Evolutionary conservation across 2,113 vertebrate species (phyloP).

Genomic region (Lycocorax pyrrhopterus): DNA sequence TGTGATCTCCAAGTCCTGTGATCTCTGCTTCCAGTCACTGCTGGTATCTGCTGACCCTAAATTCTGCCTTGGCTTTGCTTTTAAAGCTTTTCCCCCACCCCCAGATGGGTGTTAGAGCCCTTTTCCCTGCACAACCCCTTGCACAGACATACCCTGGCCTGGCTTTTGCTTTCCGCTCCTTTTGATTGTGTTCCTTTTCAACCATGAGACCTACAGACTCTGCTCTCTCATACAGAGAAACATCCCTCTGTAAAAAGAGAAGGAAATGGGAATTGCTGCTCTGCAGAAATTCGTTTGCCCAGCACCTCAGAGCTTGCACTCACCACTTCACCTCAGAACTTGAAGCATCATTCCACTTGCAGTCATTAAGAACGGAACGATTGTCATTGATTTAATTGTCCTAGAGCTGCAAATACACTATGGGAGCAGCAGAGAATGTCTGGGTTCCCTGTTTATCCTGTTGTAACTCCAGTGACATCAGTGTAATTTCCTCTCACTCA

Average conservation of each 20-base stretch:
- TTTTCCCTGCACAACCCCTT: not conserved
- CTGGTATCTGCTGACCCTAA: not conserved
- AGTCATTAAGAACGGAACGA: not conserved
- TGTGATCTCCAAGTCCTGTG: not conserved
- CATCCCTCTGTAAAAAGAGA: not conserved
- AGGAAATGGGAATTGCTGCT: not conserved
- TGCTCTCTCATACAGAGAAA: accelerated
- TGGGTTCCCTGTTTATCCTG: not conserved
- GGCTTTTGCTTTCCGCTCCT: not conserved
- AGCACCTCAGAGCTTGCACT: not conserved
- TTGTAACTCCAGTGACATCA: not conserved
- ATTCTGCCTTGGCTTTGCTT: not conserved
- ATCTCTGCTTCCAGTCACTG: not conserved
- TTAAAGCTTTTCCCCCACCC: not conserved
- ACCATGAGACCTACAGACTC: not conserved
- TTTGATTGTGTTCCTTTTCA: not conserved
- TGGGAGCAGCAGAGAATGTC: not conserved
- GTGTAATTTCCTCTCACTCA: not conserved
- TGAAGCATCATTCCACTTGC: not conserved
- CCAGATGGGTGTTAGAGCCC: not conserved
- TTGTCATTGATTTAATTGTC: not conserved
- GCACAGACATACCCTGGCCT: not conserved
- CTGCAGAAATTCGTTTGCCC: not conserved
- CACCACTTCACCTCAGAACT: not conserved
- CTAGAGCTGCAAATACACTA: not conserved